Evolutionary conservation across 2,113 vertebrate species (phyloP).

Genomic region (Prolemur simus): DNA sequence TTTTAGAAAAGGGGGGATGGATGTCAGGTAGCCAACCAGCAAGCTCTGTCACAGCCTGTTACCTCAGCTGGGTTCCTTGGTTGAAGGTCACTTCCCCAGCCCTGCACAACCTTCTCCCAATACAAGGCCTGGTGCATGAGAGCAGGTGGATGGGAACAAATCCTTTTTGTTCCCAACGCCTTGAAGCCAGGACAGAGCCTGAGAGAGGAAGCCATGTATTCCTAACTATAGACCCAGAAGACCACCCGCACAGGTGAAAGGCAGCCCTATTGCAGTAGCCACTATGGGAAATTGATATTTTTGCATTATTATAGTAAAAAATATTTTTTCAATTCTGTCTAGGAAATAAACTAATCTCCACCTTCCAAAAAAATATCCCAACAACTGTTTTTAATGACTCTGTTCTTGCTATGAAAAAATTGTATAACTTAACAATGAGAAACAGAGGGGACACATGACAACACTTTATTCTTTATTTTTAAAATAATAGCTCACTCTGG

Average conservation of each 20-base stretch:
- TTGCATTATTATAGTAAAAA: conserved; percentile 15
- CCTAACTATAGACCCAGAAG: not conserved
- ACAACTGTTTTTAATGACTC: conserved; percentile 42
- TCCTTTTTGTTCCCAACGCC: not conserved
- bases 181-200: not conserved
- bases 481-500: not conserved
- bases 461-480: conserved; percentile 18
- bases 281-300: not conserved
- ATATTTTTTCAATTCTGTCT: not conserved
- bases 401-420: conserved; percentile 31
- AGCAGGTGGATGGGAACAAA: not conserved
- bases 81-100: not conserved
- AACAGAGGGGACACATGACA: not conserved
- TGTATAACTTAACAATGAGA: not conserved
- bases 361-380: conserved; percentile 35
- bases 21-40: not conserved
- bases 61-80: not conserved
- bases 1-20: not conserved
- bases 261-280: not conserved
- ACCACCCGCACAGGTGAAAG: not conserved
- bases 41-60: not conserved
- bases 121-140: not conserved
- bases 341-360: conserved; percentile 24
- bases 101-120: not conserved
- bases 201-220: not conserved